Conservation (phyloP, 2,113 vertebrate genomes). For the Aix galericulata region DNA sequence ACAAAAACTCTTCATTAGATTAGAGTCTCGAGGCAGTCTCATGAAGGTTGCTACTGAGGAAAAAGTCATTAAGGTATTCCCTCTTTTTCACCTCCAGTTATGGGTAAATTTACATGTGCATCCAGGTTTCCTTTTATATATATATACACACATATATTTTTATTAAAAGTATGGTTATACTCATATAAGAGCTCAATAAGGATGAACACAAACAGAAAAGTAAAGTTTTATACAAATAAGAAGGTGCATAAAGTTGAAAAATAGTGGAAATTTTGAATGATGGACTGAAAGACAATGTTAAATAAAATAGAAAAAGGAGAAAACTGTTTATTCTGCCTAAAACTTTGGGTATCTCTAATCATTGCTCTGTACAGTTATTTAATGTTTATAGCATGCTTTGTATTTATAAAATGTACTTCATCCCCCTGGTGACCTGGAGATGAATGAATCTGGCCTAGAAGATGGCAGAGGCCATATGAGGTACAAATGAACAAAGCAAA, state of each 20-base stretch:
- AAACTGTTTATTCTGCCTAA: background rate
- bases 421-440: background rate
- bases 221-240: background rate
- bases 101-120: background rate
- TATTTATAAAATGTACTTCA: background rate
- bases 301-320: background rate
- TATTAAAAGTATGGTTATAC: background rate
- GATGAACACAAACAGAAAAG: background rate
- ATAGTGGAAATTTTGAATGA: background rate
- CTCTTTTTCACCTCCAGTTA: conserved; percentile 19
- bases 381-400: background rate
- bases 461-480: background rate
- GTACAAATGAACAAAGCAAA: background rate
- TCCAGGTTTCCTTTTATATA: background rate
- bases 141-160: background rate
- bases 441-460: background rate
- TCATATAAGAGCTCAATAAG: background rate
- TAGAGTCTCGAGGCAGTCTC: background rate
- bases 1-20: conserved; percentile 50
- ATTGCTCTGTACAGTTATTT: background rate
- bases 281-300: background rate
- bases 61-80: background rate
- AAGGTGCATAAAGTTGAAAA: background rate
- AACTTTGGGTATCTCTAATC: background rate
- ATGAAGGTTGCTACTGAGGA: background rate